These are phyloP conservation scores for Drosophila ambigua DNA, from an alignment of 1,140 invertebrate genomes.

Conservation along the genomic window DNA sequence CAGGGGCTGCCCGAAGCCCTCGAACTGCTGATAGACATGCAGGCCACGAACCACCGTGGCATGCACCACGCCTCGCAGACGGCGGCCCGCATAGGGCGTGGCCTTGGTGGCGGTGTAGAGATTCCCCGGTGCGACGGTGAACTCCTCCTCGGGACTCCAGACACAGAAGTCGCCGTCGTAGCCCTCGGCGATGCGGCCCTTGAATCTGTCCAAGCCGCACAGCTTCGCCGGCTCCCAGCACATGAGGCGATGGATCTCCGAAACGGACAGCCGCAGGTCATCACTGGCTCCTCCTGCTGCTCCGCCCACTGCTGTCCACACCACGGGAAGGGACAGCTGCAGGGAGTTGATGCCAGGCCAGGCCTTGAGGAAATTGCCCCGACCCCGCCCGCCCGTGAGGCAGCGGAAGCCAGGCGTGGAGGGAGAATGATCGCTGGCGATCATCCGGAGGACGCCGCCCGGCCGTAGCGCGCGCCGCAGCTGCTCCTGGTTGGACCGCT, in stretches of 20 bases:
- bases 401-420: constrained; percentile 88
- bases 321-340: constrained; percentile 88
- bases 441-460: constrained; percentile 85
- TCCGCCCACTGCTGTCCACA: constrained; percentile 86
- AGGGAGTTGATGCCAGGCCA: constrained; percentile 91
- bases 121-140: constrained; percentile 84
- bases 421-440: constrained; percentile 90
- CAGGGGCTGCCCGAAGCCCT: constrained; percentile 78
- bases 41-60: constrained; percentile 86
- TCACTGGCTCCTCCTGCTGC: background rate
- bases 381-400: constrained; percentile 80
- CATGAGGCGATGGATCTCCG: constrained; percentile 86
- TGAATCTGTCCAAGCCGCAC: constrained; percentile 86
- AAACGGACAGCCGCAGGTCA: constrained; percentile 81
- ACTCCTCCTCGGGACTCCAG: constrained; percentile 87
- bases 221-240: constrained; percentile 86
- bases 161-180: constrained; percentile 90
- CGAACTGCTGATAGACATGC: constrained; percentile 84
- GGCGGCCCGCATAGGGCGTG: constrained; percentile 86
- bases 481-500: constrained; percentile 86
- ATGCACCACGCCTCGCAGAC: constrained; percentile 86
- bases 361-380: constrained; percentile 87
- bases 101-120: constrained; percentile 87
- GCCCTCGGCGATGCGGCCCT: constrained; percentile 87
- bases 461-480: constrained; percentile 86